These are phyloP conservation scores for Sebastes vulpes DNA, from an alignment of 2,797 vertebrate genomes.

Conservation along the genomic window DNA sequence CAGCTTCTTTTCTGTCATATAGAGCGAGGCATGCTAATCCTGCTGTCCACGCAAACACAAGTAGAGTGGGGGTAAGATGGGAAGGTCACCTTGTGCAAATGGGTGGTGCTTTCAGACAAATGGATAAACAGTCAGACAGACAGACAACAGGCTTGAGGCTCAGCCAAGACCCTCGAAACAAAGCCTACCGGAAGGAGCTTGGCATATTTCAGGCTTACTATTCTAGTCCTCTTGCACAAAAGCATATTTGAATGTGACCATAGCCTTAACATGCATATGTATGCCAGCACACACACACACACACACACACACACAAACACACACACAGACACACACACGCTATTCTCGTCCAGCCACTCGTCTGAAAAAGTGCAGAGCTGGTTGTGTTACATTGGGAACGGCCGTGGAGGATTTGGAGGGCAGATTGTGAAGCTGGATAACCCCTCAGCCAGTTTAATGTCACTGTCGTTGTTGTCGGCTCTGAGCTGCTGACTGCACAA, in stretches of 20 bases:
- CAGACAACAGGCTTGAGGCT: constrained; percentile 30
- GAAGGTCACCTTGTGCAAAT: constrained; percentile 69
- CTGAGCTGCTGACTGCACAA: constrained; percentile 43
- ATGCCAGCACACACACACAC: constrained; percentile 5
- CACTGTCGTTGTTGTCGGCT: constrained; percentile 66
- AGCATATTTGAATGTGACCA: constrained; percentile 27
- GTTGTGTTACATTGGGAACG: constrained; percentile 63
- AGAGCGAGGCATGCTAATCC: constrained; percentile 55
- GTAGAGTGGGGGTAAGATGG: constrained; percentile 8
- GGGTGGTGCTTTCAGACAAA: constrained; percentile 29
- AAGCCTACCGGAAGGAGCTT: constrained; percentile 26
- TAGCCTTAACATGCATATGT: constrained; percentile 8
- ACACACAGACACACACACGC: constrained; percentile 6
- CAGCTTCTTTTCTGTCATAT: constrained; percentile 34
- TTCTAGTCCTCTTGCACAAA: constrained; percentile 40
- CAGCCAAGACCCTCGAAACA: constrained; percentile 37
- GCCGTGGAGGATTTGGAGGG: constrained; percentile 53
- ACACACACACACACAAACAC: constrained; percentile 12
- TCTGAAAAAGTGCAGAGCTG: constrained; percentile 66
- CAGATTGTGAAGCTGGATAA: constrained; percentile 52
- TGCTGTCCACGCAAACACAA: constrained; percentile 27
- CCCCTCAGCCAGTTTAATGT: constrained; percentile 64
- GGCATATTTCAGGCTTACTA: constrained; percentile 32
- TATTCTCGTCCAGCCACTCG: constrained; percentile 72
- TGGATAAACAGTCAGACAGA: constrained; percentile 43